Conservation (phyloP, 2,888 invertebrate genomes). For the Lumbricus terrestris region DNA sequence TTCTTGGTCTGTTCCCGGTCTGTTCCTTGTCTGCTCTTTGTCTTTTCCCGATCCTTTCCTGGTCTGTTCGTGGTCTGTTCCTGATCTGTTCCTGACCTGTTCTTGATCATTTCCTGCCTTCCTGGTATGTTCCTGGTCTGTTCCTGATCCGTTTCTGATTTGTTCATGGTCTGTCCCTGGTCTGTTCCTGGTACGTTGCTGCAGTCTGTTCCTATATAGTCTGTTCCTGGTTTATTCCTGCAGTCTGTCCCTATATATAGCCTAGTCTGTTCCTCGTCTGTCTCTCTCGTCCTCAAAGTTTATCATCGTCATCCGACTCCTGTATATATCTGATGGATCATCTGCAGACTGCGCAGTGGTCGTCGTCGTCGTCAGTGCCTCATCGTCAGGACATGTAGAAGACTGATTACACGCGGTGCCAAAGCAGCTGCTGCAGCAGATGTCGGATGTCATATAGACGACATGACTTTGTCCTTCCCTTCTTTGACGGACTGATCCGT, state of each 20-base stretch:
- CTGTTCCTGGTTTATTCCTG: too few relatives aligned
- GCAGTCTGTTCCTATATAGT: background rate
- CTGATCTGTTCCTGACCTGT: background rate
- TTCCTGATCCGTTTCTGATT: background rate
- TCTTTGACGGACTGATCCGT: background rate
- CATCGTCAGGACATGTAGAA: background rate
- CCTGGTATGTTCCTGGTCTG: too few relatives aligned
- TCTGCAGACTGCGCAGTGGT: background rate
- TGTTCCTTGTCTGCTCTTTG: background rate
- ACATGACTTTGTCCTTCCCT: background rate
- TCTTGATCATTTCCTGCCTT: too few relatives aligned
- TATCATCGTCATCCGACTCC: background rate
- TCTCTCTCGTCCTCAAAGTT: background rate
- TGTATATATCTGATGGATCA: background rate
- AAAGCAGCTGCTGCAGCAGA: background rate
- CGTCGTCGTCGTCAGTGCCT: too few relatives aligned
- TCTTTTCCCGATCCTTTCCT: background rate
- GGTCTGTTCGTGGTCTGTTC: too few relatives aligned
- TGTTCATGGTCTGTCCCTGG: too few relatives aligned
- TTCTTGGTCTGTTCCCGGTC: too few relatives aligned
- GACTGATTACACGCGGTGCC: background rate
- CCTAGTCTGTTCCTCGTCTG: too few relatives aligned
- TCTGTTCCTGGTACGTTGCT: background rate
- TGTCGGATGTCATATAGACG: background rate
- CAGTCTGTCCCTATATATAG: too few relatives aligned